Evolutionary conservation across 2,888 invertebrate species (phyloP).

Genomic region (Volucella zonaria): DNA sequence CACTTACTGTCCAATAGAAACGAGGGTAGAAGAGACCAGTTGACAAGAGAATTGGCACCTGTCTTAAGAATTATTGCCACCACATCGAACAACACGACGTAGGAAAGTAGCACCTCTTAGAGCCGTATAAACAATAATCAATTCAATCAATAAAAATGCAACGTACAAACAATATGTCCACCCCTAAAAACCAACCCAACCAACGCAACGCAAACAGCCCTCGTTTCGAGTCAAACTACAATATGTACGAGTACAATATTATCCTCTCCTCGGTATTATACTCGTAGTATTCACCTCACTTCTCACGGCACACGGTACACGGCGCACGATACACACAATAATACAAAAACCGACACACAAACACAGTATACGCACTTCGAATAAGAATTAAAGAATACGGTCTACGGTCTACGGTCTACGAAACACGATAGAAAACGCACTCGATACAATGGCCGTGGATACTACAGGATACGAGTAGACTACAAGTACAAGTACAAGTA

Average conservation of each 20-base stretch:
- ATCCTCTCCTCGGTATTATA: slow-evolving; percentile 30
- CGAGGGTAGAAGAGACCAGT: neutral
- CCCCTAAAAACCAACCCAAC: neutral
- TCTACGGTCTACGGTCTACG: neutral
- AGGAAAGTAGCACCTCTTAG: too few species aligned
- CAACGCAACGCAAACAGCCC: slow-evolving; percentile 26
- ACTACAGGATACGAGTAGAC: slow-evolving; percentile 30
- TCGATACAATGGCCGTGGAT: slow-evolving; percentile 29
- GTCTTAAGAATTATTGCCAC: slow-evolving; percentile 1
- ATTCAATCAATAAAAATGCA: slow-evolving; percentile 59
- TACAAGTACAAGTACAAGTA: too few species aligned
- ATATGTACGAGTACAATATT: slow-evolving; percentile 28
- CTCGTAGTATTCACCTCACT: slow-evolving; percentile 54
- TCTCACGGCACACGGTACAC: slow-evolving; percentile 20
- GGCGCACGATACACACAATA: neutral
- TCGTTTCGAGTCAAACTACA: slow-evolving; percentile 15
- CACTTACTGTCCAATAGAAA: slow-evolving; percentile 17
- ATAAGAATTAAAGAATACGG: slow-evolving; percentile 6
- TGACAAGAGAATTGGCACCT: too few species aligned
- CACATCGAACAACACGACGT: neutral
- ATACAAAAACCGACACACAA: too few species aligned
- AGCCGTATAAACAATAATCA: slow-evolving; percentile 46
- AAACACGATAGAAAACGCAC: slow-evolving; percentile 13
- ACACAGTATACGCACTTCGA: slow-evolving; percentile 41
- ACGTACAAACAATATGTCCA: slow-evolving; percentile 22